Conservation (phyloP, 2,113 vertebrate genomes). For the Corvus moneduloides region DNA sequence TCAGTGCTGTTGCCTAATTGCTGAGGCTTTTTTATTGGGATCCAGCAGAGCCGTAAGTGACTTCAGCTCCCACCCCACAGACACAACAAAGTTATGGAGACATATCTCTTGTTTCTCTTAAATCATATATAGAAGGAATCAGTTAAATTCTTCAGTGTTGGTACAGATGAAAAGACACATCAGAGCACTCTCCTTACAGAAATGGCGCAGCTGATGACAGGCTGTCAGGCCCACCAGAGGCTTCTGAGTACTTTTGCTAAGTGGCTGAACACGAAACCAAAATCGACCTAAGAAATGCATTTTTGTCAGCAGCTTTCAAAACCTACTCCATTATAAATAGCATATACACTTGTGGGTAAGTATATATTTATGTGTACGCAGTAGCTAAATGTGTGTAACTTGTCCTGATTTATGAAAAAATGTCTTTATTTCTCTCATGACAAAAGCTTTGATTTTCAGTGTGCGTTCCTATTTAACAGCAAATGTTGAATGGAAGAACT, state of each 20-base stretch:
- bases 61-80: neutral
- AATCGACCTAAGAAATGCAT: neutral
- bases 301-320: constrained; percentile 3
- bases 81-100: neutral
- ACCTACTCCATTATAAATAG: neutral
- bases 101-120: neutral
- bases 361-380: rapidly evolving
- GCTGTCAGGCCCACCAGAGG: neutral
- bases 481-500: neutral
- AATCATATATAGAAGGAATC: neutral
- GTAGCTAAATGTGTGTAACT: neutral
- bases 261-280: neutral
- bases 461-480: neutral
- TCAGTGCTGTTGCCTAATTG: neutral
- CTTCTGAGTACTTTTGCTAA: neutral
- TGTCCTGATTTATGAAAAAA: neutral
- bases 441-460: neutral
- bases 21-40: neutral
- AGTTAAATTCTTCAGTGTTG: neutral
- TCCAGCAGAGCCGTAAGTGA: neutral
- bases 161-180: neutral
- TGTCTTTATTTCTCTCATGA: neutral
- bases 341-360: neutral
- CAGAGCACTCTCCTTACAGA: neutral
- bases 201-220: neutral